Evolutionary conservation across 2,888 invertebrate species (phyloP).

Genomic region (Neoscelio sp.): DNA sequence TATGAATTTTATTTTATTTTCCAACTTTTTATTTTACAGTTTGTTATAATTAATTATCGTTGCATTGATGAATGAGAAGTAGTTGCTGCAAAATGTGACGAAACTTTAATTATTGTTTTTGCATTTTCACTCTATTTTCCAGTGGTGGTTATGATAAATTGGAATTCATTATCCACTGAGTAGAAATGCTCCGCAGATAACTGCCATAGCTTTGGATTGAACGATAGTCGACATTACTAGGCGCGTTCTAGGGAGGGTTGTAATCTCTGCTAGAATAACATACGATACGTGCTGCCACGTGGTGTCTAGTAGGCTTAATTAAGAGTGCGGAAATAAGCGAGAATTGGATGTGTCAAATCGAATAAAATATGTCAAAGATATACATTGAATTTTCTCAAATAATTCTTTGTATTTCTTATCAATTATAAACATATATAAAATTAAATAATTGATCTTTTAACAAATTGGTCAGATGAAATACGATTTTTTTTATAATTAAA

Average conservation of each 20-base stretch:
- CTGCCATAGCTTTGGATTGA: not conserved
- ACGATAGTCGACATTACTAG: conserved; percentile 24
- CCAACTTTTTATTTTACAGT: too few relatives aligned
- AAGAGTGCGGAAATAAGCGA: not conserved
- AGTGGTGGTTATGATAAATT: conserved; percentile 6
- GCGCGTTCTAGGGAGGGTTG: conserved; percentile 59
- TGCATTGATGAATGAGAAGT: too few relatives aligned
- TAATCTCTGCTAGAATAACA: conserved; percentile 46
- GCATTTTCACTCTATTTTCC: not conserved
- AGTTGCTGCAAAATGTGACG: too few relatives aligned
- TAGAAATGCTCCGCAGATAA: conserved; percentile 52
- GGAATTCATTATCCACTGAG: conserved; percentile 55
- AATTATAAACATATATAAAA: too few relatives aligned
- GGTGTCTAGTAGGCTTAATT: conserved; percentile 15
- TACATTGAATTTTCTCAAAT: too few relatives aligned
- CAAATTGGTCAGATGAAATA: too few relatives aligned
- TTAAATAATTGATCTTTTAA: too few relatives aligned
- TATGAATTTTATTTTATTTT: too few relatives aligned
- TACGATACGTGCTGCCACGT: conserved; percentile 61
- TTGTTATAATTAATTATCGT: too few relatives aligned
- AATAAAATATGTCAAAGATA: not conserved
- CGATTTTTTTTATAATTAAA: too few relatives aligned
- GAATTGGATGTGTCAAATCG: not conserved
- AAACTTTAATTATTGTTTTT: too few relatives aligned
- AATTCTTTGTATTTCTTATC: too few relatives aligned